phyloP scores from a whole-genome alignment of 2,888 invertebrate genomes.

The Plebejus melissa region DNA sequence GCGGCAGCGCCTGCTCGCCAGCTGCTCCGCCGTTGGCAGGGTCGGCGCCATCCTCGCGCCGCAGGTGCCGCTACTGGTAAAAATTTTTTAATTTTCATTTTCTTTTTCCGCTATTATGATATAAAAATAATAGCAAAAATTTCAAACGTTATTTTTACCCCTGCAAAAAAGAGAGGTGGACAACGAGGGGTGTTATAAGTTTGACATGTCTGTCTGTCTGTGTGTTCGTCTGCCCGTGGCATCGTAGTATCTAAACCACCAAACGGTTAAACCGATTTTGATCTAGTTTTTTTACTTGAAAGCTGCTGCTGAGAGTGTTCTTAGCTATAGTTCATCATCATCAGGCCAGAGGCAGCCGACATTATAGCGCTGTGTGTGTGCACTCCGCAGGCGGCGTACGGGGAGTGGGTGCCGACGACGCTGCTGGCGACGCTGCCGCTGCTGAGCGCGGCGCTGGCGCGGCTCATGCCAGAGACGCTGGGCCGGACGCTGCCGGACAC shows the following conservation, averaged over 20 bases:
- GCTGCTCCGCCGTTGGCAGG: constrained; percentile 84
- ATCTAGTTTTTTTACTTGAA: no score
- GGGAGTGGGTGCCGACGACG: constrained; percentile 71
- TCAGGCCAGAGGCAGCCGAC: neutral
- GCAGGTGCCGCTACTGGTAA: constrained; percentile 82
- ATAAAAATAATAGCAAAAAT: no score
- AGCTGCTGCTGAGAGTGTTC: no score
- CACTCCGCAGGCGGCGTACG: constrained; percentile 49
- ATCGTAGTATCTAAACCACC: no score
- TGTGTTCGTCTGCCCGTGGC: no score
- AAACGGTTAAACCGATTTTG: no score
- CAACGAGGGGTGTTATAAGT: no score
- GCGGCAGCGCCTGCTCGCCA: constrained; percentile 82
- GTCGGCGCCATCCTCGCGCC: constrained; percentile 85
- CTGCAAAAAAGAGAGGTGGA: no score
- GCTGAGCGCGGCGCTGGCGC: constrained; percentile 72
- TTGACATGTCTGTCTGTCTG: no score
- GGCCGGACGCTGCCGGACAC: constrained; percentile 79
- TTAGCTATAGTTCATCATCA: no score
- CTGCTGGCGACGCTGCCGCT: constrained; percentile 75
- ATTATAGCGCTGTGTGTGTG: neutral
- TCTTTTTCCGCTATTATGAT: no score
- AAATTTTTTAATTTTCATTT: constrained; percentile 31
- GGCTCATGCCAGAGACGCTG: constrained; percentile 81
- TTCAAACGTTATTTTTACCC: no score